A percentile compares a stretch with the other conserved stretches of the same genome.
phyloP scores from a whole-genome alignment of 2,888 invertebrate genomes.

The Calliopum simillimum region DNA sequence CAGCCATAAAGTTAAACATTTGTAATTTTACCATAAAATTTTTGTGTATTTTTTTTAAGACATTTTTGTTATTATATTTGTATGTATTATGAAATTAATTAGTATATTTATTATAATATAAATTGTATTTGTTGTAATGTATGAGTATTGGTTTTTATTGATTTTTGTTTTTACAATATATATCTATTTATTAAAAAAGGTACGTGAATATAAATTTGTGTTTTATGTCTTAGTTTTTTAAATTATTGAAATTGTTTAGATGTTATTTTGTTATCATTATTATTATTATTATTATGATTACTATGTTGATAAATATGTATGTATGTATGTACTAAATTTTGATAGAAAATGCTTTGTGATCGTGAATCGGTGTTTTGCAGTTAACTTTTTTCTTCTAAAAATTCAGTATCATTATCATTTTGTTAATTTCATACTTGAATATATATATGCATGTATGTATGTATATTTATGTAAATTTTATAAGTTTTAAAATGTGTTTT shows the following conservation, averaged over 20 bases:
- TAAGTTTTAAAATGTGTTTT: constrained; percentile 44
- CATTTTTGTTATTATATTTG: constrained; percentile 24
- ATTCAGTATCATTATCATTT: not conserved
- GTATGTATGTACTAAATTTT: not conserved
- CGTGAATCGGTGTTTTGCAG: constrained; percentile 44
- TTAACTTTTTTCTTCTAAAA: constrained; percentile 29
- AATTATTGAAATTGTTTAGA: constrained; percentile 31
- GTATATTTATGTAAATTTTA: constrained; percentile 54
- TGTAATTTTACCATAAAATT: constrained; percentile 49
- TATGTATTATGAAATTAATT: constrained; percentile 4
- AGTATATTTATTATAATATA: constrained; percentile 28
- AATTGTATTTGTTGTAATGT: constrained; percentile 27
- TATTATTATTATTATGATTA: constrained; percentile 12
- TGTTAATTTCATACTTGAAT: not conserved
- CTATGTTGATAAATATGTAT: constrained; percentile 1
- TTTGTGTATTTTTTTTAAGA: constrained; percentile 47
- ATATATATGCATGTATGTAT: no score
- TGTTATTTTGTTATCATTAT: constrained; percentile 20
- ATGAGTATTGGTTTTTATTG: constrained; percentile 25
- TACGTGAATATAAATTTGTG: constrained; percentile 47
- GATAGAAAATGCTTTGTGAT: constrained; percentile 19
- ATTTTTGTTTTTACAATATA: constrained; percentile 4
- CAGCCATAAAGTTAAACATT: constrained; percentile 59
- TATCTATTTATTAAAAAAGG: constrained; percentile 42
- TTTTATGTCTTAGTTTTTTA: constrained; percentile 20